Base-by-base conservation (phyloP, 2,888 invertebrate species). In the Candidula unifasciata region DNA sequence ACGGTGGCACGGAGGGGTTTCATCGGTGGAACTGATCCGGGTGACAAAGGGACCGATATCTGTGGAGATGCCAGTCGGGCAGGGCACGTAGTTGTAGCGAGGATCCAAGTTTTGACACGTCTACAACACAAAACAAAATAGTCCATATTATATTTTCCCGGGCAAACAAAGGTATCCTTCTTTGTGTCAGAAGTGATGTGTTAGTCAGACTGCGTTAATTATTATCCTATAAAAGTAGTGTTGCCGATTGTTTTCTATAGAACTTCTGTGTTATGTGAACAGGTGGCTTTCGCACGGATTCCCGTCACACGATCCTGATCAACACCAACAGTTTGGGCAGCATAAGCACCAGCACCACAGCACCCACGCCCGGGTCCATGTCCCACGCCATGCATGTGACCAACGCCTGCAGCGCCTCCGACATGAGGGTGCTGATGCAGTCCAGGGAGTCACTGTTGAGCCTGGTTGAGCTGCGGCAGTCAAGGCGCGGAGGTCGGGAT, bases 401-500 rank as follows among this genome's bases (percentile, higher is more conserved):
- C 13, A 27, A 2, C 54, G 5, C 24, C 24, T 44, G 44, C n/a
- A 68, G 68, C 52, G 0, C 24, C 69, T 69, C 54, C n/a, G 81
- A 81, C 57, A 13, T 77, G 76, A 69, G 66, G 30, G n/a, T 64
- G 57, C 16, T 74, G 68, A 82, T 82, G 82, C 66, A 74, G 54
- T 84, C 84, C 33, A 81, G 84, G 69, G 86, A 86, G 54, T 84
- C 84, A 3, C 10, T 84, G 64, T 52, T 83, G 71, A 85, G 85
- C 66, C 83, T 85, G 52, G 85, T 86, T 54, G 85, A 85, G 78
- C 74, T 86, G 33, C 73, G 85, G n/a, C 64, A 81, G 13, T 80
- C 86, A 6, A 78, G 74, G 0, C 37, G 82, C 16, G 35, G 24
- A 8, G 35, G 5, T 8, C 52, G 80, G 16, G 82, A 82, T 74